Base-by-base conservation (phyloP, 1,140 invertebrate genomes). In the Pygmarrhopalites habei region DNA sequence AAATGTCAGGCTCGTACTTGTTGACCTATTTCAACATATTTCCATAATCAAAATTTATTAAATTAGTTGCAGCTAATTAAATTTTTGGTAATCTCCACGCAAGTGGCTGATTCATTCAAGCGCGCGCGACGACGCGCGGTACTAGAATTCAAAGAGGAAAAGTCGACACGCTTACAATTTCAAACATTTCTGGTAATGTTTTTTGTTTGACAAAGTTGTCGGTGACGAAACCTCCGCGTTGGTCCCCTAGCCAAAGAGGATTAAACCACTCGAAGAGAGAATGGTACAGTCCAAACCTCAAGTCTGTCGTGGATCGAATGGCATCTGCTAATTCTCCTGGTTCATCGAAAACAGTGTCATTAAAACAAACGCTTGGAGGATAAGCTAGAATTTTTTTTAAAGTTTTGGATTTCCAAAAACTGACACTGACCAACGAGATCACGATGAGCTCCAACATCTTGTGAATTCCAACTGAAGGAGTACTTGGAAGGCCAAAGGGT, bases 381-480 rank as follows among this genome's bases (percentile, higher is more conserved):
- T 39, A 39, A 39, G 35, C 35, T 39, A 39, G 17, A 39, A 17
- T 39, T 39, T 10, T 17, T 39, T 10, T 39, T 39, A 17, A 15
- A 21, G 46, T 23, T 15, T 21, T 15, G 12, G 19, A 10, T 10
- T 21, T 7, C 10, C 46, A 5, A 10, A 49, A 15, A 12, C 10
- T 49, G 10, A 23, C 19, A 21, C 58, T 76, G 74, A 81, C 86
- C 85, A 49, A 95, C 77, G 39, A 95, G 73, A 77, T 96, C 90
- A 60, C 82, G 77, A 60, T 87, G 83, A 15, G 92, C 89, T 46
- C 93, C 93, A 60, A 91, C 80, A 72, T 95, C 92, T 60, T 85
- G 74, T 0, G 90, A 79, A 78, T 96, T 96, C 92, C 92, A 96
- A 72, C 89, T 89, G 72, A 85, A 95, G 0, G 90, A 86, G 60